Conservation (phyloP, 2,888 invertebrate genomes). For the Drosophila nigricruria region DNA sequence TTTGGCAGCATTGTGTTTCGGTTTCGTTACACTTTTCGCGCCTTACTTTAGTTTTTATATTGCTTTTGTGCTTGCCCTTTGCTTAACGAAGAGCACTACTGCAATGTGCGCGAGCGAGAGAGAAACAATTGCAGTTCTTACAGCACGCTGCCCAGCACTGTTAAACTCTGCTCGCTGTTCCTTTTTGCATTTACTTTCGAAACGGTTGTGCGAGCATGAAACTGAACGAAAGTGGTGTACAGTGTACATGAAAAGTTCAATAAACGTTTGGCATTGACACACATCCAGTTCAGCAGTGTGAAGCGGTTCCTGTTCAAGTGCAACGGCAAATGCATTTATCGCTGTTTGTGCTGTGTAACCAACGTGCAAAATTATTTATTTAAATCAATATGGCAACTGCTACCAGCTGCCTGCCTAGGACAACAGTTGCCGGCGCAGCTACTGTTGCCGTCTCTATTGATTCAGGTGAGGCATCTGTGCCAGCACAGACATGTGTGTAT, state of each 20-base stretch:
- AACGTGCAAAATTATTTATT: conserved; percentile 15
- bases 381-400: conserved; percentile 54
- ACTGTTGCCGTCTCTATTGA: conserved; percentile 7
- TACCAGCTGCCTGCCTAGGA: conserved; percentile 52
- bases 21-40: conserved; percentile 23
- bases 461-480: conserved; percentile 47
- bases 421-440: conserved; percentile 15
- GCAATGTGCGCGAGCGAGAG: conserved; percentile 21
- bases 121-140: conserved; percentile 11
- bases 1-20: conserved; percentile 16
- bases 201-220: conserved; percentile 6
- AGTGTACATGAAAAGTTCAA: conserved; percentile 47
- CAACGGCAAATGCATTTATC: conserved; percentile 20
- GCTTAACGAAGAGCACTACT: conserved; percentile 29
- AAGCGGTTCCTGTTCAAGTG: conserved; percentile 21
- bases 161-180: conserved; percentile 13
- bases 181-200: conserved; percentile 40
- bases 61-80: conserved; percentile 33
- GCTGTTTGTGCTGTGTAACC: conserved; percentile 8
- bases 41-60: conserved; percentile 12
- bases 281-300: conserved; percentile 33
- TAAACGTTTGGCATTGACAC: conserved; percentile 66
- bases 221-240: conserved; percentile 4
- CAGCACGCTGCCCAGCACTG: conserved; percentile 38
- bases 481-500: not conserved